Base-by-base conservation (phyloP, 2,888 invertebrate genomes). In the Ectemnius continuus region DNA sequence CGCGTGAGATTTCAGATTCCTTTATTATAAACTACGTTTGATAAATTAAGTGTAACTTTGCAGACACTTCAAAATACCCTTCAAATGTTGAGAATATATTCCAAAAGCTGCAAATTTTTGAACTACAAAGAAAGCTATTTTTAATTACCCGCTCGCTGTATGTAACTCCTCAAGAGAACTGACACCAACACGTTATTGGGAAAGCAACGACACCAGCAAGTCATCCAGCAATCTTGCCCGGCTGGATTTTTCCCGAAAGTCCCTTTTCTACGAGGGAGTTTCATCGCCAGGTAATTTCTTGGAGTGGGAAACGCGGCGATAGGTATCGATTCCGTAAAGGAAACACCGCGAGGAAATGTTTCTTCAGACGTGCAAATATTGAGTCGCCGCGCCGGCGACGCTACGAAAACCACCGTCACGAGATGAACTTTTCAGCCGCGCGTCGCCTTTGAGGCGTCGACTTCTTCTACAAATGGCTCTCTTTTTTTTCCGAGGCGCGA, bases 321-420 rank as follows among this genome's bases (percentile, higher is more conserved):
- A 6, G 6, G 56, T 59, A 18, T 67, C 58, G 47, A 46, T 59
- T 60, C 16, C 52, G 52, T 47, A 28, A 59, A 58, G 36, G 59
- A 66, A 26, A 64, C 16, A 57, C 57, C 23, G 20, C 16, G 57
- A 45, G 64, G 66, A 36, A 57, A 64, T 56, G 64, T 57, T 64
- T 46, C 45, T 63, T 47, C 20, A 23, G 63, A 28, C 48, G 13
- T 28, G 57, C 46, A 61, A 58, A 56, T 36, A 61, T 70, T 65
- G 65, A 36, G n/a, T 61, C 61, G 60, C 2, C 16, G 11, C 61
- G 60, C 2, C 16, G 11, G 18, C 13, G 47, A 5, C 47, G 18
- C 47, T 28, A 45, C 47, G 63, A 52, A 52, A 16, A 48, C 13
- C 36, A 11, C 36, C 36, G 36, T 3, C 6, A 52, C 16, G 14